Base-by-base conservation (phyloP, 2,797 vertebrate species). In the Molossus alvarezi region DNA sequence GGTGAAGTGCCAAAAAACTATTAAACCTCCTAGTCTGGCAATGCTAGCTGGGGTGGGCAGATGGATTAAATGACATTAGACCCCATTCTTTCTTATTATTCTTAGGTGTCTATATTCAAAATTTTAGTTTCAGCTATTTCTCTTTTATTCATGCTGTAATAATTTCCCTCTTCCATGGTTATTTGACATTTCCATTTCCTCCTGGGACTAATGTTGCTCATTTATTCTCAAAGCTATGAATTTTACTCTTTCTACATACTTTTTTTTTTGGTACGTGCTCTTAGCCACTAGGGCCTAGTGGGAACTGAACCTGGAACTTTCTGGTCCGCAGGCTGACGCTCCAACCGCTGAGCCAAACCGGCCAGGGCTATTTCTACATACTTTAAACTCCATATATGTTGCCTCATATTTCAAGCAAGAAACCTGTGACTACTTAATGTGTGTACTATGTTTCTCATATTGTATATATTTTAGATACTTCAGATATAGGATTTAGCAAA, bases 121-220 rank as follows among this genome's bases (percentile, higher is more conserved):
- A 73, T 88, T 94, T 91, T 73, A 76, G 33, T 80, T 96, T 96
- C 13, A 92, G 45, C 25, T 7, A 53, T 95, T 94, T 83, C 27
- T 94, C 7, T 76, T 27, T 20, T 84, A 86, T 91, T 37, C 62
- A 96, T 93, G 14, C 17, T 64, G 0, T 84, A 95, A 60, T 83
- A 79, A 75, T 96, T 84, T 8, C 29, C 18, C 15, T 80, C 55
- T 67, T 80, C 10, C 33, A 75, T 29, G 41, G 27, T 73, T 86
- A 67, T 94, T 96, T 96, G 88, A 88, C 41, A 23, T 64, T 5
- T 15, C 89, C 62, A 90, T 96, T 93, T 94, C 67, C 67, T 96
- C 64, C 85, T 80, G 77, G 69, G 62, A 88, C 69, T 72, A 72
- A 45, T 88, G 53, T 80, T 90, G 45, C 51, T 94, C 93, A 76